Evolutionary conservation across 2,888 invertebrate species (phyloP).

Genomic region (Leptinotarsa rubiginosa): DNA sequence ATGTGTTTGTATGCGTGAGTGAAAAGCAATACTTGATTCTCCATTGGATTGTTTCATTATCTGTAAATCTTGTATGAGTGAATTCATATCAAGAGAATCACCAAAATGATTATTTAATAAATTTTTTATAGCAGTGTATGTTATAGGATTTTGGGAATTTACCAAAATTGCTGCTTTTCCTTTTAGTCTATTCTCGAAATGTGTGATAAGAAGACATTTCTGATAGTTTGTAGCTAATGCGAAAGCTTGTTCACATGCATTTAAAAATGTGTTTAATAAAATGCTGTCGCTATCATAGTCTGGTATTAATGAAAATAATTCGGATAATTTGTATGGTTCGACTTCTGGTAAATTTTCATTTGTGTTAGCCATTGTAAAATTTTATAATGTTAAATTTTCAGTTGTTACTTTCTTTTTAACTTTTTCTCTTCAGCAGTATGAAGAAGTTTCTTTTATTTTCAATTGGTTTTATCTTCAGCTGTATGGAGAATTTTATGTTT

Average conservation of each 20-base stretch:
- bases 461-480: no score
- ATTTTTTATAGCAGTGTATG: not conserved
- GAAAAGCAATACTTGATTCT: not conserved
- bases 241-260: not conserved
- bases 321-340: not conserved
- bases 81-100: no score
- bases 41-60: not conserved
- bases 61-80: not conserved
- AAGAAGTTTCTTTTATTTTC: no score
- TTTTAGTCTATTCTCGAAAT: not conserved
- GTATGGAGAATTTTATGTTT: no score
- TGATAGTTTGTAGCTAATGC: not conserved
- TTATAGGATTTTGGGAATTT: not conserved
- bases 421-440: no score
- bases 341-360: not conserved
- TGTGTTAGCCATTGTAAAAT: no score
- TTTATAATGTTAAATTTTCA: no score
- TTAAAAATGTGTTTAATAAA: not conserved
- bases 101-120: not conserved
- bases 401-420: no score
- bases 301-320: not conserved
- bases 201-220: not conserved
- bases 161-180: conserved; percentile 7
- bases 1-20: no score
- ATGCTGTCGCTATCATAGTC: not conserved